Base-by-base conservation (phyloP, 2,888 invertebrate species). In the Mesorhabditis belari region DNA sequence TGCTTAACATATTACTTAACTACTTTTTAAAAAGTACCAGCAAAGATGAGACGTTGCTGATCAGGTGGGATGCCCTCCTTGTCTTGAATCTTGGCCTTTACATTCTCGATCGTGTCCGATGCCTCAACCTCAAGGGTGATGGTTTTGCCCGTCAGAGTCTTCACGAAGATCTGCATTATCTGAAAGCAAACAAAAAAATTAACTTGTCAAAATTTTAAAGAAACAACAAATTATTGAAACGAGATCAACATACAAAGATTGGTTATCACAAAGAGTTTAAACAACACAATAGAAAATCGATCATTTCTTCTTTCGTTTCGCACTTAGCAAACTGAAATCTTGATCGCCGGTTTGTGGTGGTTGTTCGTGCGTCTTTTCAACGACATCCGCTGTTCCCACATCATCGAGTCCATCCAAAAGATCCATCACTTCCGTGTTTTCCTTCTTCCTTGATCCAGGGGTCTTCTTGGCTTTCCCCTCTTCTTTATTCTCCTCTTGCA, bases 81-180 rank as follows among this genome's bases (percentile, higher is more conserved):
- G 65, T 73, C 71, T 58, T 71, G 71, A 64, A 73, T 71, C 70
- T 71, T 71, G 57, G 70, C 71, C 65, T 73, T 73, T 60, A 73
- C 73, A 66, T 71, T 69, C 58, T 73, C 73, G 63, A 73, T 71
- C 60, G 73, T 71, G 61, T 71, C 70, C 54, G 69, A 66, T 49
- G 71, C 67, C 70, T 73, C 73, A 58, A 73, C 73, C 55, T 73
- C 73, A 64, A 73, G 73, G 65, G 73, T 70, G 67, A 92, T 91
- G 82, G 91, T 92, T 84, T 92, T 92, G 79, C 91, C 91, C 80
- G 91, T 91, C 57, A 92, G 87, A 67, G 71, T 71, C 85, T 92
- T 92, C 70, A 92, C 91, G 83, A 92, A 94, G 85, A 94, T 93
- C 87, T 94, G 93, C 92, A 92, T 92, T n/a, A 17, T 35, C 44